Percentiles rank a stretch among this genome's conserved stretches.
Evolutionary conservation across 2,113 vertebrate species (phyloP).

Genomic region (Pitta sordida): DNA sequence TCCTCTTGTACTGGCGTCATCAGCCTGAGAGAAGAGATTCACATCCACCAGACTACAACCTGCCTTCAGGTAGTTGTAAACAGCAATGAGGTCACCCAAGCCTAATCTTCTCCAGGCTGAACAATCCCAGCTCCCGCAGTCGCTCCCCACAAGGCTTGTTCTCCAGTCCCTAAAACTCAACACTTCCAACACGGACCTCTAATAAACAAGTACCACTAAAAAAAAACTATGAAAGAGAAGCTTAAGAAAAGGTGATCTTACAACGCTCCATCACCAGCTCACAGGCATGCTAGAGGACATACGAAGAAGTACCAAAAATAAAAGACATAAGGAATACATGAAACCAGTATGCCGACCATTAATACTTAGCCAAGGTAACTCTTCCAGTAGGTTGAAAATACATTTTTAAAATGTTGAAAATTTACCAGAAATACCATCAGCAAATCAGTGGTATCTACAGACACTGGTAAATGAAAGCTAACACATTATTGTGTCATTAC

Average conservation of each 20-base stretch:
- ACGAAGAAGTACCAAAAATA: background rate
- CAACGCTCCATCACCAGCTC: background rate
- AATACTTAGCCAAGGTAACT: background rate
- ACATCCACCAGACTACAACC: no score
- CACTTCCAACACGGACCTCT: background rate
- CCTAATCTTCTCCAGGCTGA: no score
- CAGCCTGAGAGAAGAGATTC: no score
- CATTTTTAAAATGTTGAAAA: background rate
- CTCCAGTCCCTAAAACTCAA: background rate
- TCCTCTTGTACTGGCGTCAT: no score
- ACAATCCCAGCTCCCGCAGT: no score
- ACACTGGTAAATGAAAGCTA: background rate
- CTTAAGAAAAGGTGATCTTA: background rate
- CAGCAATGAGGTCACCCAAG: no score
- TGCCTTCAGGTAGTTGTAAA: no score
- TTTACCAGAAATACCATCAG: background rate
- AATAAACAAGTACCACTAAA: background rate
- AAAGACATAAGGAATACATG: background rate
- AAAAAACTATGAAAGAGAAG: background rate
- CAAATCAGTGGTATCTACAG: background rate
- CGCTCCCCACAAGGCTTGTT: no score
- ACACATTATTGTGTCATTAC: background rate
- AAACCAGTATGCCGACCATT: background rate
- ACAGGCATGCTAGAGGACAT: background rate
- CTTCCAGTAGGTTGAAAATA: background rate